A percentile compares a stretch with the other conserved stretches of the same genome.
Evolutionary conservation across 2,888 invertebrate species (phyloP).

Genomic region (Hypselothyrea guttata): DNA sequence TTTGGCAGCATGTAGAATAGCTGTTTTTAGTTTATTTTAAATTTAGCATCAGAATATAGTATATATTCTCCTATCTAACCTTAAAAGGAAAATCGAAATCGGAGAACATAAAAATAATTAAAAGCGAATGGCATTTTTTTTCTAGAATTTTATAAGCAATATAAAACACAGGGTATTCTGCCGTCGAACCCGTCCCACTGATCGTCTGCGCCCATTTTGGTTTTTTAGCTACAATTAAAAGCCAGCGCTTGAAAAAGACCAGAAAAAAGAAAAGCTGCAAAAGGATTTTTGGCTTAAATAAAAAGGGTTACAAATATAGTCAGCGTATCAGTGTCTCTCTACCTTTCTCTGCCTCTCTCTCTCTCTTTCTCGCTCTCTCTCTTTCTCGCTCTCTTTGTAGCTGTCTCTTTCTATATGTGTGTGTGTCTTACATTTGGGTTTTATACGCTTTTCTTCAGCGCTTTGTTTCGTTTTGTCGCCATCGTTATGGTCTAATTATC

Average conservation of each 20-base stretch:
- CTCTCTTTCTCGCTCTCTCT: not conserved
- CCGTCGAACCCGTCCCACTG: too few relatives aligned
- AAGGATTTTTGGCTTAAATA: conserved; percentile 17
- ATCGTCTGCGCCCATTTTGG: too few relatives aligned
- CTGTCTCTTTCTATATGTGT: conserved; percentile 25
- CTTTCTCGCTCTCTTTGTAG: conserved; percentile 5
- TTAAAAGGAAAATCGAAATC: too few relatives aligned
- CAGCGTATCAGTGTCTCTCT: too few relatives aligned
- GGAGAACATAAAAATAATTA: too few relatives aligned
- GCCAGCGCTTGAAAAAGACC: conserved; percentile 7
- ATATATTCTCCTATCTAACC: too few relatives aligned
- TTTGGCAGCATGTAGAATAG: too few relatives aligned
- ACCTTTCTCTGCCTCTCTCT: conserved; percentile 3
- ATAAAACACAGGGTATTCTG: too few relatives aligned
- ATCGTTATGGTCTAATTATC: conserved; percentile 77
- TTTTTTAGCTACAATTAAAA: conserved; percentile 40
- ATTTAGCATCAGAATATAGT: too few relatives aligned
- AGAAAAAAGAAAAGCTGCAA: conserved; percentile 6
- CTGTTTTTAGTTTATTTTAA: too few relatives aligned
- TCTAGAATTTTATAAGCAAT: too few relatives aligned
- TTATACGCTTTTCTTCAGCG: conserved; percentile 8
- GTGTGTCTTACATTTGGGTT: conserved; percentile 29
- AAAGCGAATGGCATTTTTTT: too few relatives aligned
- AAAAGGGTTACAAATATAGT: conserved; percentile 44
- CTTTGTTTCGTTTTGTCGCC: conserved; percentile 41